Conservation (phyloP, 37 sponge, comb jelly and placozoan species). For the Haliclona indistincta region DNA sequence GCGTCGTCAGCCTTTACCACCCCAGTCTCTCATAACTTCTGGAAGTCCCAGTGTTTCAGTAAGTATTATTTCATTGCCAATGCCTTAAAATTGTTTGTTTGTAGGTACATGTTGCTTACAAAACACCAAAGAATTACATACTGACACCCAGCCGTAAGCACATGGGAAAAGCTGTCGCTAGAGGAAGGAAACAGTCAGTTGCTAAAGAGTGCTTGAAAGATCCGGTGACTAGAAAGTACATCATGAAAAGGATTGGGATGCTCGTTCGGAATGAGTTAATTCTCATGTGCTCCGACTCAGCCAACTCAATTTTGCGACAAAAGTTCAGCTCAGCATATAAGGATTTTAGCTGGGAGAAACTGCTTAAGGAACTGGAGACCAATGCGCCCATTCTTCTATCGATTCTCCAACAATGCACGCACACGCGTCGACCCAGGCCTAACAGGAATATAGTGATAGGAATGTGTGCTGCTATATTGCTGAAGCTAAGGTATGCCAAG, state of each 20-base stretch:
- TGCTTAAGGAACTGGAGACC: neutral
- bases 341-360: neutral
- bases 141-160: slow-evolving; percentile 3
- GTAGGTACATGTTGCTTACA: neutral
- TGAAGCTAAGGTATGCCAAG: neutral
- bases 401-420: slow-evolving; percentile 2
- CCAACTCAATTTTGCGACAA: neutral
- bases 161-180: slow-evolving; percentile 7
- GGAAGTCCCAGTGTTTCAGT: neutral
- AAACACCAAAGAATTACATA: neutral
- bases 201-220: slow-evolving; percentile 17
- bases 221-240: slow-evolving; percentile 13
- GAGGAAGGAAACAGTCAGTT: neutral
- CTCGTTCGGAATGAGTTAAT: neutral
- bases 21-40: too few species aligned
- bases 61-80: neutral
- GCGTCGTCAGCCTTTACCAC: too few species aligned
- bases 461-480: slow-evolving; percentile 10
- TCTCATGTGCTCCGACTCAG: neutral
- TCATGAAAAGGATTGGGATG: neutral
- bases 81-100: neutral
- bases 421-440: neutral
- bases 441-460: neutral
- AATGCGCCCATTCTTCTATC: neutral
- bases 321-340: neutral